A percentile compares a stretch with the other conserved stretches of the same genome.
These are phyloP conservation scores for Hyaena hyaena DNA, from an alignment of 2,113 vertebrate genomes.

Conservation along the genomic window DNA sequence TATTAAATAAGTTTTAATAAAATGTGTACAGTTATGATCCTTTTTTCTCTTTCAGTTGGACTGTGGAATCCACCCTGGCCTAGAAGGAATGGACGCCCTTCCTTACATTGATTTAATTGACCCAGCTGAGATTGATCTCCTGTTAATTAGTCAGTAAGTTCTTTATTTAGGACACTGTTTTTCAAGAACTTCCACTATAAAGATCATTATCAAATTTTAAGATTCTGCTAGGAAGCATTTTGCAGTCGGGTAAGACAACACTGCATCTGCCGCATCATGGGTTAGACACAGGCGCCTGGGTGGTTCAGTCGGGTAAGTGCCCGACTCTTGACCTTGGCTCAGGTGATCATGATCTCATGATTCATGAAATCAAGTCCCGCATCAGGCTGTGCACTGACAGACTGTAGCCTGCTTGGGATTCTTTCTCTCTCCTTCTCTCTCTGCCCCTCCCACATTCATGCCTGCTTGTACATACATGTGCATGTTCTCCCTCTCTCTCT, in stretches of 20 bases:
- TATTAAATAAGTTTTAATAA: fast-evolving
- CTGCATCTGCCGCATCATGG: background rate
- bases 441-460: no score
- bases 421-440: no score
- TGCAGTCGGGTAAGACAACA: background rate
- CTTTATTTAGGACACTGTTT: background rate
- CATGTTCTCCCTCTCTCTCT: no score
- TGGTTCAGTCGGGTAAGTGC: background rate
- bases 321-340: background rate
- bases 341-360: no score
- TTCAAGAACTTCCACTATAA: background rate
- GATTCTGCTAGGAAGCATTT: background rate
- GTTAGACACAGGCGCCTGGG: background rate
- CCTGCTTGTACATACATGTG: no score
- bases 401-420: no score
- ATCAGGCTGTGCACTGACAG: no score
- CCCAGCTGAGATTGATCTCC: conserved; percentile 97
- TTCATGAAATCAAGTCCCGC: no score
- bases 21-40: background rate
- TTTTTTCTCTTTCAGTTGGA: conserved; percentile 89
- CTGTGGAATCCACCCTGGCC: conserved; percentile 97
- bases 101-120: conserved; percentile 99
- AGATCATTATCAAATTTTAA: background rate
- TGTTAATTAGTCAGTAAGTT: conserved; percentile 98
- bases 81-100: conserved; percentile 99